Evolutionary conservation across 2,113 vertebrate species (phyloP).

Genomic region (Aegotheles bennettii): DNA sequence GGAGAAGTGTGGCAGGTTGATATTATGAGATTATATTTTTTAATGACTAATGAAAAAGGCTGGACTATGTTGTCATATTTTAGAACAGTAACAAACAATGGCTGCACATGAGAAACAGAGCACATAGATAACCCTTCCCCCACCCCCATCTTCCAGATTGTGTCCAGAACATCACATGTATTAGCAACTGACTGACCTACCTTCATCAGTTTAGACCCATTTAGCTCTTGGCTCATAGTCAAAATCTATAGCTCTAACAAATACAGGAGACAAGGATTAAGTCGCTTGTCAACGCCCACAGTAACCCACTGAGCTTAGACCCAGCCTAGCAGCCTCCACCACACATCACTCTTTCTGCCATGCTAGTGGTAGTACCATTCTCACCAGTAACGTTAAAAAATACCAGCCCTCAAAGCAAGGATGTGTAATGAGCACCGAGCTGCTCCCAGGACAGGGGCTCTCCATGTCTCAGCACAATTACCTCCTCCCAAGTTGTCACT

Average conservation of each 20-base stretch:
- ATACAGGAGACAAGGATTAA: background rate
- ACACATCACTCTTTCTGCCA: background rate
- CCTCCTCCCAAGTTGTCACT: background rate
- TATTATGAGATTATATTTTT: background rate
- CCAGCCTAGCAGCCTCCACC: background rate
- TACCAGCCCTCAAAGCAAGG: background rate
- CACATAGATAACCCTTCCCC: background rate
- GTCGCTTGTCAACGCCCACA: background rate
- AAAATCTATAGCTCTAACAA: background rate
- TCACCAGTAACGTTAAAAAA: background rate
- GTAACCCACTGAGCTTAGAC: background rate
- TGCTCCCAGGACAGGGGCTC: background rate
- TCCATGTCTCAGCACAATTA: background rate
- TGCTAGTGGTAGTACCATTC: background rate
- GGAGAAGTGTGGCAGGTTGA: background rate
- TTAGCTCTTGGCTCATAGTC: slow-evolving; percentile 16
- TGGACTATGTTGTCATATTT: background rate
- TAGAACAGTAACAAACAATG: background rate
- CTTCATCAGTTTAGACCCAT: background rate
- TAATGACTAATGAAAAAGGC: background rate
- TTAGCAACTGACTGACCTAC: background rate
- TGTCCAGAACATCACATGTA: background rate
- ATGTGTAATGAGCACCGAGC: background rate
- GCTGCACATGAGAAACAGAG: background rate
- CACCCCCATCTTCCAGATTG: background rate